Conservation (phyloP, 2,888 invertebrate genomes). For the Trissoscelio sp. region DNA sequence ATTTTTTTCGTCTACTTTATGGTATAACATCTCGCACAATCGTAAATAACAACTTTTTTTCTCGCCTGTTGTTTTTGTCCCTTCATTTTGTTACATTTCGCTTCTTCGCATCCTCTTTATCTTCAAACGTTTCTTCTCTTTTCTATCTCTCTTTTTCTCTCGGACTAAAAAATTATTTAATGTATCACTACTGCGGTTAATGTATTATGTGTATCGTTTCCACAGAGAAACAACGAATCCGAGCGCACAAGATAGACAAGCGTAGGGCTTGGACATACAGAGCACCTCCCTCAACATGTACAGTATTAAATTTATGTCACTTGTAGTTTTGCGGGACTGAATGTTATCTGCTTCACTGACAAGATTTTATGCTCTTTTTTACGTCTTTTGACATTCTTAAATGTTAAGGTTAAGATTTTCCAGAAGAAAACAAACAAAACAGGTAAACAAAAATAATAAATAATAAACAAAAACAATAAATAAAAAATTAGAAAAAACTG, state of each 20-base stretch:
- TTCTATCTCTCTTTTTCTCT: conserved; percentile 3
- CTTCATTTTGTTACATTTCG: too few relatives aligned
- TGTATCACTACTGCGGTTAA: conserved; percentile 52
- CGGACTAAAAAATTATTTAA: conserved; percentile 51
- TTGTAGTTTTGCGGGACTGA: conserved; percentile 47
- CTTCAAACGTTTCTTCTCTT: conserved; percentile 13
- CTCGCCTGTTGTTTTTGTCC: too few relatives aligned
- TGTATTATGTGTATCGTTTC: conserved; percentile 61
- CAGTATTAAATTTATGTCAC: conserved; percentile 61
- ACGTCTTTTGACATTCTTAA: not conserved
- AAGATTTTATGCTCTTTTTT: not conserved
- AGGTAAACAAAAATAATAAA: too few relatives aligned
- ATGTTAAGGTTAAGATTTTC: too few relatives aligned
- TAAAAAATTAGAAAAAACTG: too few relatives aligned
- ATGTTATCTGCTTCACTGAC: conserved; percentile 40
- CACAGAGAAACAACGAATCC: conserved; percentile 35
- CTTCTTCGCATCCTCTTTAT: too few relatives aligned
- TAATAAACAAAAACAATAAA: too few relatives aligned
- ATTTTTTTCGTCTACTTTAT: too few relatives aligned
- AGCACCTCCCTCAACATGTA: conserved; percentile 61
- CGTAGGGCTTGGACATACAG: conserved; percentile 41
- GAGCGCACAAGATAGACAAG: conserved; percentile 54
- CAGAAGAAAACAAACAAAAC: too few relatives aligned
- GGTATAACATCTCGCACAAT: too few relatives aligned
- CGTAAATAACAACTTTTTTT: too few relatives aligned